Evolutionary conservation across 2,113 vertebrate species (phyloP).

Genomic region (Emydura subglobosa): DNA sequence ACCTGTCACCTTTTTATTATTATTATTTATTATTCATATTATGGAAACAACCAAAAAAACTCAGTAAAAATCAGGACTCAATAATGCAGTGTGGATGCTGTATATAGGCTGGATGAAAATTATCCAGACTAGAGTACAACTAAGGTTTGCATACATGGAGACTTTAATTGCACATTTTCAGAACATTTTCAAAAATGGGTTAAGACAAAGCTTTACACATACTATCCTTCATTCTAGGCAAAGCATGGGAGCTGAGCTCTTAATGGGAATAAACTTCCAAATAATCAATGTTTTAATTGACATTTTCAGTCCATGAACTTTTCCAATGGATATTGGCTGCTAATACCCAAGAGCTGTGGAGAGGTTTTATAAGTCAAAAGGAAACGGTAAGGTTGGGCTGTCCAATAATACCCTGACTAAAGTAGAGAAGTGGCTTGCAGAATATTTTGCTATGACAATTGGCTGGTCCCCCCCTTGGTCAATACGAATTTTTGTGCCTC

Average conservation of each 20-base stretch:
- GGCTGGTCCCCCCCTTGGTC: not conserved
- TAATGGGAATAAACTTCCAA: not conserved
- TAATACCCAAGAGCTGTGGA: not conserved
- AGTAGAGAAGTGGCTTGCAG: not conserved
- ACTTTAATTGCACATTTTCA: not conserved
- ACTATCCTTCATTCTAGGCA: not conserved
- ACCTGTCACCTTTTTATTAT: not conserved
- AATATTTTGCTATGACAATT: not conserved
- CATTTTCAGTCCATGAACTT: not conserved
- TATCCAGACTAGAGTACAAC: not conserved
- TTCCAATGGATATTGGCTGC: not conserved
- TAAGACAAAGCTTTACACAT: not conserved
- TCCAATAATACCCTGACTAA: not conserved
- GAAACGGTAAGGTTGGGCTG: not conserved
- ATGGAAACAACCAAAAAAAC: not conserved
- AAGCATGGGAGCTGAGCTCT: not conserved
- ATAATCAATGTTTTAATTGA: not conserved
- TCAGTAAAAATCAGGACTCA: not conserved
- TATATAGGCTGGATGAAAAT: not conserved
- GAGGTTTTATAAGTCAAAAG: not conserved
- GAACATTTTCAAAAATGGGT: not conserved
- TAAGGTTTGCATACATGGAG: rapidly evolving
- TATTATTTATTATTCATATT: not conserved
- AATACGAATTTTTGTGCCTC: not conserved
- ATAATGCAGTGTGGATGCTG: not conserved